Conservation (phyloP, 2,113 vertebrate genomes). For the Bos indicus region DNA sequence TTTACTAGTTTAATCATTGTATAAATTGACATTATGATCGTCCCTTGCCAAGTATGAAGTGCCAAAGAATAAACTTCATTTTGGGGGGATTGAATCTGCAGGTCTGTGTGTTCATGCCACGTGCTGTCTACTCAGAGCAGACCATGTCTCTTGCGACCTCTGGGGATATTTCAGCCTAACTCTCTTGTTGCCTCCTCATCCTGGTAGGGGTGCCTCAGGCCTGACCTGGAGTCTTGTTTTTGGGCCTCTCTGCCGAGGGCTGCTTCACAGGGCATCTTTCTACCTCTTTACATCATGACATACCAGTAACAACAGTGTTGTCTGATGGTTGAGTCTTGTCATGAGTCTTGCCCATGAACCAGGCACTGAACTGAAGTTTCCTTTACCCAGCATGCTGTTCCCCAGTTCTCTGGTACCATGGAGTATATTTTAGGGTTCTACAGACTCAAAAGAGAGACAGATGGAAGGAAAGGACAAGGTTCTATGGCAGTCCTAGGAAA, state of each 20-base stretch:
- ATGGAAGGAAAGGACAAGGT: not conserved
- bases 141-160: not conserved
- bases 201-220: not conserved
- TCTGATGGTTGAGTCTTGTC: not conserved
- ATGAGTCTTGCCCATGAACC: not conserved
- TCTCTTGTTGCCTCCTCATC: not conserved
- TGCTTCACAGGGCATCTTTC: not conserved
- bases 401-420: not conserved
- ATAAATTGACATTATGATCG: not conserved
- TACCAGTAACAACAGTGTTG: not conserved
- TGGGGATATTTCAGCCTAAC: not conserved
- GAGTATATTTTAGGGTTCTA: not conserved
- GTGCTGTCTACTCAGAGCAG: not conserved
- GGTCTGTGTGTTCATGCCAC: not conserved
- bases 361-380: not conserved
- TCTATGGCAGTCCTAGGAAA: not conserved
- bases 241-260: not conserved
- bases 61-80: slow-evolving; percentile 40
- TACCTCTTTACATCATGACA: not conserved
- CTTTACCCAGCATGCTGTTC: not conserved
- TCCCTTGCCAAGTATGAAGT: not conserved
- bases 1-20: slow-evolving; percentile 21
- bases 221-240: not conserved
- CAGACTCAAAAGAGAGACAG: not conserved
- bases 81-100: not conserved